These are phyloP conservation scores for Nematopogon swammerdamellus DNA, from an alignment of 2,888 invertebrate species.

Conservation along the genomic window DNA sequence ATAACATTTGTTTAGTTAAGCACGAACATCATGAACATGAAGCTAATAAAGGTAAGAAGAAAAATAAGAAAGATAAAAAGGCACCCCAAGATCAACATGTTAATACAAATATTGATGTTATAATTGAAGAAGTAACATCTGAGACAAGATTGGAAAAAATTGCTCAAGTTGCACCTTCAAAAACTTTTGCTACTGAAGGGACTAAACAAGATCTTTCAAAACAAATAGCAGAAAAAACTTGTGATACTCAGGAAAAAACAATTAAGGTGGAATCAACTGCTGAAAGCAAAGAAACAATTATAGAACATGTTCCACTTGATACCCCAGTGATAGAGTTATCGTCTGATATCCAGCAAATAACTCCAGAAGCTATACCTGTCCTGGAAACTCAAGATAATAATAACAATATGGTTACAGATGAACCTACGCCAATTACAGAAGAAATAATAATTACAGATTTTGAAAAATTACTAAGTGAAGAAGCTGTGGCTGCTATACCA, in stretches of 20 bases:
- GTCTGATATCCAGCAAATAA: no score
- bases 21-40: constrained; percentile 2
- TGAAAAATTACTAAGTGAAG: constrained; percentile 10
- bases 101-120: not conserved
- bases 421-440: constrained; percentile 18
- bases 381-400: constrained; percentile 23
- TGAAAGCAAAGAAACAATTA: no score
- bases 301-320: no score
- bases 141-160: not conserved
- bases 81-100: not conserved
- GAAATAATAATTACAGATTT: constrained; percentile 16
- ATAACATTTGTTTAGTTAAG: not conserved
- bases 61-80: constrained; percentile 7
- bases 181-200: no score
- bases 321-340: no score
- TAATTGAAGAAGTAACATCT: not conserved
- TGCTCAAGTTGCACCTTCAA: not conserved
- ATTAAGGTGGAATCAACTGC: no score
- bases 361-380: no score
- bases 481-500: no score
- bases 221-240: no score
- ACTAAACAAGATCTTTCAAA: no score
- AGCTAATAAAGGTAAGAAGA: constrained; percentile 2
- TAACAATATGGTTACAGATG: constrained; percentile 34
- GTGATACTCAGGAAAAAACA: no score